A percentile compares a stretch with the other conserved stretches of the same genome.
phyloP scores from a whole-genome alignment of 2,797 vertebrate species.

The Gadopsis bispinosus region DNA sequence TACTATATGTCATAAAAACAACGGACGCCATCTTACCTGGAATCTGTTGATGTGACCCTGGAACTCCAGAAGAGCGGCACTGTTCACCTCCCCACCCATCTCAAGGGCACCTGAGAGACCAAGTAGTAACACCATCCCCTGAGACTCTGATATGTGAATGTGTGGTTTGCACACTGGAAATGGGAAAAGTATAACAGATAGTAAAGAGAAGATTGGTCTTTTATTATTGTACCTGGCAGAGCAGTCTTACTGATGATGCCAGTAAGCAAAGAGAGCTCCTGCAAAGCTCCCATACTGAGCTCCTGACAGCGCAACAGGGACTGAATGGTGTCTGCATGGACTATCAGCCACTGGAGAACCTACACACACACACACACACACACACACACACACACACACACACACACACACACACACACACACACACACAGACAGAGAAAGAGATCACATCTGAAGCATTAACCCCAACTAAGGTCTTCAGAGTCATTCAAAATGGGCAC shows the following conservation, averaged over 20 bases:
- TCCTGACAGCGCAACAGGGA: slow-evolving; percentile 93
- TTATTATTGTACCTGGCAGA: slow-evolving; percentile 87
- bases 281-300: slow-evolving; percentile 89
- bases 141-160: background rate
- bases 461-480: background rate
- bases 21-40: slow-evolving; percentile 86
- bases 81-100: slow-evolving; percentile 88
- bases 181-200: background rate
- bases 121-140: background rate
- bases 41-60: slow-evolving; percentile 95
- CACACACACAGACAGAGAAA: background rate
- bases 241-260: slow-evolving; percentile 98
- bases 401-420: slow-evolving; percentile 27
- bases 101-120: slow-evolving; percentile 88
- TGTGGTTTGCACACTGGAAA: background rate
- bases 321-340: slow-evolving; percentile 95
- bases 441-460: background rate
- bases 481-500: background rate
- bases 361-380: slow-evolving; percentile 60
- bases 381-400: slow-evolving; percentile 27
- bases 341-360: slow-evolving; percentile 97
- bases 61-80: slow-evolving; percentile 91
- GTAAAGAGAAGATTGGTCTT: background rate
- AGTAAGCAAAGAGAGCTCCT: slow-evolving; percentile 93
- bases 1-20: background rate